Evolutionary conservation across 2,888 invertebrate species (phyloP), one percentile per base, ranked within the genome.

Genomic region (Onchidella celtica): DNA sequence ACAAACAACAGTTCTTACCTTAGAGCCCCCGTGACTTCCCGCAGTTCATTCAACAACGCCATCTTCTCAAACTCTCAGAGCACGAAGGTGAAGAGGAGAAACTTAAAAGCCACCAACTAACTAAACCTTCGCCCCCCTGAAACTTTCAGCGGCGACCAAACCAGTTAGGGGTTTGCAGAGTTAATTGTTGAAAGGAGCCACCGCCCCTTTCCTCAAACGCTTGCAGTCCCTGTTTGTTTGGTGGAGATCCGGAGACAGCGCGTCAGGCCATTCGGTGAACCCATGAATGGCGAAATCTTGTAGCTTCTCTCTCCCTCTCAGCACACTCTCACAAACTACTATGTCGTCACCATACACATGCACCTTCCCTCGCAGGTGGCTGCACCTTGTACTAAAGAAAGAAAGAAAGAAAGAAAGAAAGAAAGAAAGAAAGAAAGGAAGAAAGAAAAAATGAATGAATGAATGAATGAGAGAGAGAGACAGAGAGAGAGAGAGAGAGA

Each of bases 361-460:
- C n/a, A n/a, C n/a, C n/a, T n/a, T n/a, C n/a, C n/a, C n/a, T n/a
- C n/a, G n/a, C n/a, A n/a, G n/a, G n/a, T n/a, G n/a, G n/a, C n/a
- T n/a, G n/a, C n/a, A n/a, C n/a, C n/a, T n/a, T 66, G 17, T 29
- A 27, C 34, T n/a, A n/a, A n/a, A 47, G 24, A 72, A 24, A 72
- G 17, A 47, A n/a, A 72, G 47, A 72, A n/a, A 47, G 24, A 72
- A 24, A 72, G 24, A 72, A n/a, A 72, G 47, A 72, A n/a, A 47
- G 21, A 72, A 27, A 47, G 24, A 72, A 24, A 72, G 24, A 47
- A 55, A 72, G 47, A 72, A n/a, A 40, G 75, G 29, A 65, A 38
- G 65, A 38, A 65, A 63, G 65, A 63, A 55, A 38, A 27, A 40
- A 63, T 61, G 38, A 57, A 27, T 3, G 27, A 57, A 72, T 3